Evolutionary conservation across 1,140 invertebrate species (phyloP).

Genomic region (Cotesia chilonis): DNA sequence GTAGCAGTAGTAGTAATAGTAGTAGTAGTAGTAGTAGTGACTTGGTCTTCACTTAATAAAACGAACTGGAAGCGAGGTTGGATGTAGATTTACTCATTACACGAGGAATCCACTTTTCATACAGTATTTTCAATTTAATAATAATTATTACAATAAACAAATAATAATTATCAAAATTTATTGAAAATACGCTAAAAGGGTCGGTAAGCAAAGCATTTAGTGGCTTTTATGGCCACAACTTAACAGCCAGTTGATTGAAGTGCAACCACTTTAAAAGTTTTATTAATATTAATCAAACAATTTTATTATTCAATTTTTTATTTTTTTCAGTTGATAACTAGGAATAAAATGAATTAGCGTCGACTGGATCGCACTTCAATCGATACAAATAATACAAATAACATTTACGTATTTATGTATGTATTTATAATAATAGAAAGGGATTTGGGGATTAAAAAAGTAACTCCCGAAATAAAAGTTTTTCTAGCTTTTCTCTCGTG

Average conservation of each 20-base stretch:
- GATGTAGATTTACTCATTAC: slow-evolving; percentile 49
- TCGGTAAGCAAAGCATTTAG: slow-evolving; percentile 54
- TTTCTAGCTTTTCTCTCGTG: slow-evolving; percentile 57
- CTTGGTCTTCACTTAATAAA: slow-evolving; percentile 58
- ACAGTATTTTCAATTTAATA: slow-evolving; percentile 42
- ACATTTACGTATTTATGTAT: neutral
- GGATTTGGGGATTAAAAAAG: slow-evolving; percentile 49
- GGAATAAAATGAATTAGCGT: slow-evolving; percentile 10
- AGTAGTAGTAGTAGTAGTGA: slow-evolving; percentile 37
- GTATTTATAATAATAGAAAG: slow-evolving; percentile 26
- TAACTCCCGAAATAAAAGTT: slow-evolving; percentile 56
- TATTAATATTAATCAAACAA: slow-evolving; percentile 26
- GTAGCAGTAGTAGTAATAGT: too few relatives aligned
- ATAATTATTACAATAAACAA: slow-evolving; percentile 22
- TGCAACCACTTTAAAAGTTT: slow-evolving; percentile 41
- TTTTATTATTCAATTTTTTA: neutral
- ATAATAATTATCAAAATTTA: slow-evolving; percentile 25
- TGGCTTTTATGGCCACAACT: slow-evolving; percentile 47
- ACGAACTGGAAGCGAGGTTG: slow-evolving; percentile 62
- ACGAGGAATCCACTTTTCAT: slow-evolving; percentile 24
- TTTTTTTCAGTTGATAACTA: neutral
- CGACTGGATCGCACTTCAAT: slow-evolving; percentile 52
- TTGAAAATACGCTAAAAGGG: slow-evolving; percentile 47
- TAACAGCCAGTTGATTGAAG: slow-evolving; percentile 47
- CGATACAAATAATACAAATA: slow-evolving; percentile 26